Evolutionary conservation across 2,797 vertebrate species (phyloP), one percentile per base, ranked within the genome.

Genomic region (Sebastolobus altivelis): DNA sequence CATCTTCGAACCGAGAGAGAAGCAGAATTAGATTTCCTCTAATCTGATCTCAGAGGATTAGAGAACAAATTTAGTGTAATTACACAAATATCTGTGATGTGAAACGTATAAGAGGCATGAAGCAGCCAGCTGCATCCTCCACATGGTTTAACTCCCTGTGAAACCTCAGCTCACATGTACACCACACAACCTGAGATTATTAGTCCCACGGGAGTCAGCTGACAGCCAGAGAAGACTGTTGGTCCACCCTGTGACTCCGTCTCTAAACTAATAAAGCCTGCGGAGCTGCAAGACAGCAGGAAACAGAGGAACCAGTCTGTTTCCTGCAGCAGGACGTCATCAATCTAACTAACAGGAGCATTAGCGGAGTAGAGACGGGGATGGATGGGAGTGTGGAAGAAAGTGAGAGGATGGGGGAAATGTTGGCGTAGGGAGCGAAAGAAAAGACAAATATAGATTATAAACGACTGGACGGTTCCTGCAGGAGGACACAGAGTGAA

Each of bases 241-340:
- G 43, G 43, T 46, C 35, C 46, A 29, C 79, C 0, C 69, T 43
- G 55, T 38, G 87, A 76, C 54, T 77, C 82, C 14, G 4, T 79
- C 65, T 73, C 65, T 89, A 88, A 91, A 85, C 88, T 87, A 89
- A 92, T 91, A 89, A 90, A 63, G 66, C 54, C 77, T 72, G 25
- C n/a, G 76, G 71, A 87, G 76, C 62, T 60, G 46, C 67, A 79
- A 54, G 81, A 87, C 76, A 66, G 62, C 79, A 82, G 90, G 87
- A 91, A 92, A 75, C 80, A 85, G 82, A 88, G 72, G 56, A 86
- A 22, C 11, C 27, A 55, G 84, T 79, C 75, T 74, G 84, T 82
- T 92, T 93, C 92, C 88, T 93, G 91, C 73, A 63, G 88, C 88
- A 89, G 89, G 89, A 90, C 77, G 85, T 82, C 80, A 90, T 93